These are phyloP conservation scores for Emesis furor DNA, from an alignment of 2,888 invertebrate genomes.

Conservation along the genomic window DNA sequence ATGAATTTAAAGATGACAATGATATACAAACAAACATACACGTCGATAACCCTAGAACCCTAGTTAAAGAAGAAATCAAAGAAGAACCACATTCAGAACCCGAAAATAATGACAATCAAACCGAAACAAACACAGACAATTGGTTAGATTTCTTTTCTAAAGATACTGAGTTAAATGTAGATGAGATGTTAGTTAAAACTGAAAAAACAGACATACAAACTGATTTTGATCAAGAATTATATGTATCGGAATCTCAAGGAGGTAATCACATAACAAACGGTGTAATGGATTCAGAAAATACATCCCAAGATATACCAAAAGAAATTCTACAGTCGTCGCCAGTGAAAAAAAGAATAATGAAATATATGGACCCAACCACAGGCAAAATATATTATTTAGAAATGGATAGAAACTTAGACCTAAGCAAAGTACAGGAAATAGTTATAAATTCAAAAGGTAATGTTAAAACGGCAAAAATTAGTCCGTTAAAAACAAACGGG, in stretches of 20 bases:
- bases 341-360: conserved; percentile 85
- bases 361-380: conserved; percentile 87
- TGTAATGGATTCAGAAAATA: conserved; percentile 21
- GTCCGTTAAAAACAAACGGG: conserved; percentile 85
- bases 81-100: conserved; percentile 39
- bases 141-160: conserved; percentile 88
- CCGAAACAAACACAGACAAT: conserved; percentile 74
- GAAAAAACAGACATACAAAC: conserved; percentile 77
- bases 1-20: conserved; percentile 81
- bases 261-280: conserved; percentile 42
- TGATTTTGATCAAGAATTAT: background rate
- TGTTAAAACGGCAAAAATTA: conserved; percentile 83
- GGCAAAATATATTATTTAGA: conserved; percentile 88
- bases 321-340: conserved; percentile 73
- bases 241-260: conserved; percentile 21
- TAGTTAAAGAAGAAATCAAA: conserved; percentile 50
- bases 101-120: conserved; percentile 32
- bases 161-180: conserved; percentile 85
- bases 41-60: conserved; percentile 16
- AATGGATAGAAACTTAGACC: conserved; percentile 85
- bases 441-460: conserved; percentile 83
- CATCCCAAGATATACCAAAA: conserved; percentile 76
- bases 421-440: conserved; percentile 87
- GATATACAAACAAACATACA: conserved; percentile 37
- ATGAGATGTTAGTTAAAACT: conserved; percentile 88